Percentiles rank a stretch among this genome's conserved stretches.
phyloP scores from a whole-genome alignment of 2,888 invertebrate species.

The Polylopha cassiicola region DNA sequence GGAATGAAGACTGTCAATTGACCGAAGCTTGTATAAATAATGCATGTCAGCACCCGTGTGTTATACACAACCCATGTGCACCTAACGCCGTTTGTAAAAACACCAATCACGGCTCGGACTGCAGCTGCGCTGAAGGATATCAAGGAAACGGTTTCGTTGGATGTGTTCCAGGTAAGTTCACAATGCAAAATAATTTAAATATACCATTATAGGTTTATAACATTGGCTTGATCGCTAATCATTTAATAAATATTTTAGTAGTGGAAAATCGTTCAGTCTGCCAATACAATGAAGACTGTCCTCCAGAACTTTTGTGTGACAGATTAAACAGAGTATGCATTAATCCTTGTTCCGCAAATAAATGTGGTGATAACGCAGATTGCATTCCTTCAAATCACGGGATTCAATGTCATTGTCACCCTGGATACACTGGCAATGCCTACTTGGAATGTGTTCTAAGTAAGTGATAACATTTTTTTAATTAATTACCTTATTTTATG shows the following conservation, averaged over 20 bases:
- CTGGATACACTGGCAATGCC: constrained; percentile 86
- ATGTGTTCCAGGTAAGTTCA: constrained; percentile 83
- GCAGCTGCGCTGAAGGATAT: constrained; percentile 90
- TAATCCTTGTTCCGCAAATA: constrained; percentile 87
- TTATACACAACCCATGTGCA: constrained; percentile 89
- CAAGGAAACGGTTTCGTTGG: constrained; percentile 91
- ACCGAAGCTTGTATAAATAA: constrained; percentile 91
- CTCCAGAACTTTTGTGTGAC: constrained; percentile 90
- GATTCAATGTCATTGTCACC: constrained; percentile 84
- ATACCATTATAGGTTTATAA: no score
- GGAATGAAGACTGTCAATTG: constrained; percentile 89
- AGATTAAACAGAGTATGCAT: constrained; percentile 89
- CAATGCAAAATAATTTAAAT: constrained; percentile 11
- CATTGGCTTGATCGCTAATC: no score
- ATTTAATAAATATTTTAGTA: no score
- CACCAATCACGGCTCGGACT: constrained; percentile 90
- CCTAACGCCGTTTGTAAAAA: constrained; percentile 91
- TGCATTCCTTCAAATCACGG: constrained; percentile 86
- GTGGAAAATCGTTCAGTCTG: constrained; percentile 77
- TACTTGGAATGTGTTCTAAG: constrained; percentile 83
- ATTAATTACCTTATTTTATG: neutral
- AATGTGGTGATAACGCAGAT: constrained; percentile 89
- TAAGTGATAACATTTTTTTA: constrained; percentile 35
- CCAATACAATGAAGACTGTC: constrained; percentile 94
- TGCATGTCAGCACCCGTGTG: constrained; percentile 92